Base-by-base conservation (phyloP, 2,888 invertebrate species). In the Oligia strigilis region DNA sequence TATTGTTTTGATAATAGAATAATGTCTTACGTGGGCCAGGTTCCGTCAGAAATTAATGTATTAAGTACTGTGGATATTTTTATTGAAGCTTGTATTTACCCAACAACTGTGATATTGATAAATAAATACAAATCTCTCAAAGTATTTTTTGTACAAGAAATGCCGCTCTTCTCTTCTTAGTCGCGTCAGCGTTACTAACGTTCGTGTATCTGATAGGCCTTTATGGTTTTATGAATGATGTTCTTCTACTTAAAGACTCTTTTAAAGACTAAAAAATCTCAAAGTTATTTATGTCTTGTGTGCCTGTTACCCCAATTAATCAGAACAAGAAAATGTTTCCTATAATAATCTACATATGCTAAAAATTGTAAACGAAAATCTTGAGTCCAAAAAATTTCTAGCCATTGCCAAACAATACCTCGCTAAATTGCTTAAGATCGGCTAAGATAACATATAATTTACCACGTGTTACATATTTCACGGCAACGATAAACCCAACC, bases 391-490 rank as follows among this genome's bases (percentile, higher is more conserved):
- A n/a, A 49, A 23, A 0, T 17, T 52, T 14, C 14, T 40, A 6
- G 14, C 11, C 40, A 52, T 79, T 65, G 23, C 58, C n/a, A 49
- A 79, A 79, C 36, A 72, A 40, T 46, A 6, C 55, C 23, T 40
- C 13, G 6, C 64, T 4, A 0, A 14, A 36, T n/a, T 9, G 17
- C 5, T n/a, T 29, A 1, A 5, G 29, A 60, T 52, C 46, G 8
- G 5, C 36, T 14, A 3, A 75, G 36, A 79, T 65, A 9, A 69
- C 67, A 83, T 83, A 4, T 65, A 46, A 70, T 79, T 66, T 46
- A 40, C 19, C 65, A 66, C 60, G 52, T 43, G 76, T 69, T 55
- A 65, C 23, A 70, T 71, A 62, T 73, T 75, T n/a, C 71, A 36
- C 69, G 1, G 19, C 3, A 62, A 46, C 64, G 40, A 75, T 46